Evolutionary conservation across 2,888 invertebrate genomes (phyloP), one percentile per base, ranked within the genome.

Genomic region (Macaria notata): DNA sequence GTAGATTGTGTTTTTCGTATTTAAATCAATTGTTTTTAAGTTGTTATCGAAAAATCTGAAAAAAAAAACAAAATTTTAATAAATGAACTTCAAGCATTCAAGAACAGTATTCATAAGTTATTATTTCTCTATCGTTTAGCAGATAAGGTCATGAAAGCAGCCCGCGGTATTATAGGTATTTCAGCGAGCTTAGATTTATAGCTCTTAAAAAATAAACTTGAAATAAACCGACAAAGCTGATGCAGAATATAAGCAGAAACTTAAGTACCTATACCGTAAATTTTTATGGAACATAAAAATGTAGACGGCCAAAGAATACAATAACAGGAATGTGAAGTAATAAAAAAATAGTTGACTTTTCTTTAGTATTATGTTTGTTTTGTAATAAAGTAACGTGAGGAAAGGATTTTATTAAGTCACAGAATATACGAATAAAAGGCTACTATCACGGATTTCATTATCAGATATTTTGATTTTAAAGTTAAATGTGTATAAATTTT

Each of bases 221-320:
- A 73, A 71, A 69, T 68, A 70, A 64, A 67, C 71, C 69, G 64
- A 72, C 70, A 73, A 72, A 70, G 70, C 70, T 73, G 71, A 73
- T 74, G 59, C 69, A 71, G 69, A 61, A 64, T 69, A 68, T 68
- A 72, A 74, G 76, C 72, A 70, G 65, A 70, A 71, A 69, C 70
- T 73, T 72, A 76, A 78, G 77, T 71, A 70, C 66, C 66, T 63
- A 63, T 65, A 55, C 68, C 75, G 70, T 76, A 75, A 73, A 73
- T 77, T 78, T 78, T 78, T 78, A 78, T 77, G 79, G 72, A 64
- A 61, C 76, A 76, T 78, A 77, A 77, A 77, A 66, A 63, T 70
- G 68, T 71, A 65, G 69, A 70, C 71, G 73, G 64, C 67, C 62
- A 59, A 62, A 54, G 69, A 70, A 72, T 72, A 70, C 71, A 74